Evolutionary conservation across 2,113 vertebrate genomes (phyloP), one percentile per base, ranked within the genome.

Genomic region (Sciurus niger): DNA sequence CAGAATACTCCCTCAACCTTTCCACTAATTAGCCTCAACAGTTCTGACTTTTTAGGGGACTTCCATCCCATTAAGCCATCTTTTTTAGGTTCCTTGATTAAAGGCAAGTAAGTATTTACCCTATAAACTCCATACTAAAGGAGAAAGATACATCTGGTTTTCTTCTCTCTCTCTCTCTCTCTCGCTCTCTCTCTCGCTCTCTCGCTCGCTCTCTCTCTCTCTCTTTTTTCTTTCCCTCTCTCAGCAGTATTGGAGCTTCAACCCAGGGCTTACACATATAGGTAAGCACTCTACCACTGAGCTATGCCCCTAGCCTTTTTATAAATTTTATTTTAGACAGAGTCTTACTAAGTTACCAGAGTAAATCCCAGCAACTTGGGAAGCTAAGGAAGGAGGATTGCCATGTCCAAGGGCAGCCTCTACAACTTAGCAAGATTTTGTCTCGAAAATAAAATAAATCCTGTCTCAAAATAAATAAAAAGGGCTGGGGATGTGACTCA

Each of bases 81-180:
- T 76, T 70, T 68, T 97, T 74, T 55, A 16, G 20, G 34, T 68
- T 84, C 72, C 67, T 28, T 86, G 67, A 83, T 63, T 85, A 89
- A 86, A 96, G 84, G 53, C 28, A 92, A 51, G 60, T 24, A 92
- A 55, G 18, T 32, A 40, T 90, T 92, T 10, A 67, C 16, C 32
- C 37, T 65, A 6, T 65, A 79, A 96, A 93, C 51, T 63, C 51
- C 11, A 25, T 67, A n/a, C 78, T 93, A 28, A 16, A 84, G 34
- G 53, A 93, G 46, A 89, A 72, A 77, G 74, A 58, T 32, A 74
- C 43, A 68, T 77, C 32, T 76, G 79, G n/a, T n/a, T n/a, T 70
- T 70, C 16, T 58, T 34, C 32, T 11, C 34, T 34, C 16, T 68
- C 5, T 34, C 32, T 67, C 6, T 58, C 55, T 14, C 51, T 51